Evolutionary conservation across 2,888 invertebrate genomes (phyloP).

Genomic region (Callimorpha dominula): DNA sequence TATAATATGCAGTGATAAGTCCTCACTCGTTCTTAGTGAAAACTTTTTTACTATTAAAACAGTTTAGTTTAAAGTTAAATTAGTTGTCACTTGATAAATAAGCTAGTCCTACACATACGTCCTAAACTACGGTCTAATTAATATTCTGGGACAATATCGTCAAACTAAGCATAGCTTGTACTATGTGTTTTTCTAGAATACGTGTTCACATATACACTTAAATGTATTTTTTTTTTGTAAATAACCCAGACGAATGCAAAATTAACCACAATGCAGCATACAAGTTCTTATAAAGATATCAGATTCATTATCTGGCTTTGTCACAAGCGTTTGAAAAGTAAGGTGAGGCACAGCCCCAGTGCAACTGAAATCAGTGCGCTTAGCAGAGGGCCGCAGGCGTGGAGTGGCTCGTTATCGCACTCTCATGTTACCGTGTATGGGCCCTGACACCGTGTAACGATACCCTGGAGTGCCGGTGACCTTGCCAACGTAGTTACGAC

Average conservation of each 20-base stretch:
- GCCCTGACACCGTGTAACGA: constrained; percentile 49
- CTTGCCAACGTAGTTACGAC: constrained; percentile 43
- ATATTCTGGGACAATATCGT: no score
- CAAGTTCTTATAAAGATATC: constrained; percentile 18
- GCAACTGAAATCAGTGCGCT: constrained; percentile 54
- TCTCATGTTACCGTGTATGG: constrained; percentile 41
- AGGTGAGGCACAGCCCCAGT: constrained; percentile 16
- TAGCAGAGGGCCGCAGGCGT: constrained; percentile 48
- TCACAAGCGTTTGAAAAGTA: constrained; percentile 37
- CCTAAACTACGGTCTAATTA: no score
- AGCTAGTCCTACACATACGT: no score
- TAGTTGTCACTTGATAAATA: no score
- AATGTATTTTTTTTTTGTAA: no score
- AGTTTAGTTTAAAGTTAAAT: no score
- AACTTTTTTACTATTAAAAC: no score
- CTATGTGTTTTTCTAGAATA: no score
- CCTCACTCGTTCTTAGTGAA: no score
- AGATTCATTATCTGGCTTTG: constrained; percentile 29
- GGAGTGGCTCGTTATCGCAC: constrained; percentile 68
- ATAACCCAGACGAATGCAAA: no score
- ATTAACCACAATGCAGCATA: constrained; percentile 1
- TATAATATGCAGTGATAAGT: no score
- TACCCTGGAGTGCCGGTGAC: constrained; percentile 48
- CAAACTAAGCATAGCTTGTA: no score
- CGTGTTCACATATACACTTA: neutral